These are phyloP conservation scores for Drosophila burlai DNA, from an alignment of 1,140 invertebrate genomes.

Conservation along the genomic window DNA sequence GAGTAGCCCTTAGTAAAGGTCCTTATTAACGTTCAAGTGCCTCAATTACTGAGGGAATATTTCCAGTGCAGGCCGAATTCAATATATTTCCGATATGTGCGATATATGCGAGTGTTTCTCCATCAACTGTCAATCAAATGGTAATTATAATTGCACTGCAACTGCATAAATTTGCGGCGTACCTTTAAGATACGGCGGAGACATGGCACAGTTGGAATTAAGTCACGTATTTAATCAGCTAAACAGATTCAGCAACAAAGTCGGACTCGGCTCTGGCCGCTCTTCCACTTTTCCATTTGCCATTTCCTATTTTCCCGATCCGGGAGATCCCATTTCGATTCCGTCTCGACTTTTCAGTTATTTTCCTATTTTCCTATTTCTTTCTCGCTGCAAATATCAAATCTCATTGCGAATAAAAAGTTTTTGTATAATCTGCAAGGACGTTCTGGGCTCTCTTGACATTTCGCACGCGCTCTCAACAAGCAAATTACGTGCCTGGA, in stretches of 20 bases:
- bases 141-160: constrained; percentile 46
- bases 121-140: constrained; percentile 37
- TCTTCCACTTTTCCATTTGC: constrained; percentile 39
- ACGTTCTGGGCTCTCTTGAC: constrained; percentile 36
- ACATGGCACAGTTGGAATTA: constrained; percentile 51
- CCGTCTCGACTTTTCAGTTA: constrained; percentile 21
- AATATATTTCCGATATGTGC: constrained; percentile 10
- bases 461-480: constrained; percentile 69
- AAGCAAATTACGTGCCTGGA: constrained; percentile 78
- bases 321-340: constrained; percentile 42
- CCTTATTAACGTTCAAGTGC: not conserved
- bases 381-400: constrained; percentile 53
- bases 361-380: constrained; percentile 5
- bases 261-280: constrained; percentile 2
- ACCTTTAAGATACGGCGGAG: constrained; percentile 43
- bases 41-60: not conserved
- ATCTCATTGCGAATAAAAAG: constrained; percentile 70
- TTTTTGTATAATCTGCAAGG: constrained; percentile 44
- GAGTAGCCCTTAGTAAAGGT: not conserved
- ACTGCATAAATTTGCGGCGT: constrained; percentile 47
- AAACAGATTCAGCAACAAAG: constrained; percentile 69
- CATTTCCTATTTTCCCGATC: constrained; percentile 21
- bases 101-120: constrained; percentile 12
- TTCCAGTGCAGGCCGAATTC: not conserved
- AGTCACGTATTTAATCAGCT: constrained; percentile 82